A percentile compares a stretch with the other conserved stretches of the same genome.
Conservation (phyloP, 1,140 invertebrate species). For the Leucophenga varia region DNA sequence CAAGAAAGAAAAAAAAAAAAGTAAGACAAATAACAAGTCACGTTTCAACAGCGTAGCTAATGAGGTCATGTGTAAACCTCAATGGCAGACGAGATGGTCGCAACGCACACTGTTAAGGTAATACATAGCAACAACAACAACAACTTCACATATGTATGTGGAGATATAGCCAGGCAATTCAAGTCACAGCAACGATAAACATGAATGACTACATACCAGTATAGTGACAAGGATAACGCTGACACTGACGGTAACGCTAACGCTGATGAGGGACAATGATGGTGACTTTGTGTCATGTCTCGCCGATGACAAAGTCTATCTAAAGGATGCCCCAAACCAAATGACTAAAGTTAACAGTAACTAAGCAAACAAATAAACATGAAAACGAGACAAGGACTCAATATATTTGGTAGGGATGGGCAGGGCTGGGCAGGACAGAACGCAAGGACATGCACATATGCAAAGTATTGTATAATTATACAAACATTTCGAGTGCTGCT, state of each 20-base stretch:
- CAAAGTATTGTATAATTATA: conserved; percentile 33
- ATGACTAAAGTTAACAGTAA: conserved; percentile 54
- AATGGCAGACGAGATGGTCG: conserved; percentile 36
- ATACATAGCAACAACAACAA: conserved; percentile 7
- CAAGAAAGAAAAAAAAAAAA: no score
- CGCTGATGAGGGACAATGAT: conserved; percentile 10
- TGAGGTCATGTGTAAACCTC: conserved; percentile 52
- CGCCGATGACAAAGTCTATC: no score
- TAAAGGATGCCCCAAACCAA: conserved; percentile 51
- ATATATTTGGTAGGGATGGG: no score
- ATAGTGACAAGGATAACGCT: conserved; percentile 1
- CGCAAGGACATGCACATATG: conserved; percentile 41
- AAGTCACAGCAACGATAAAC: background rate
- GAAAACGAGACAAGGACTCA: conserved; percentile 24
- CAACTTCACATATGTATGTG: no score
- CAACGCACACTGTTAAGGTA: no score
- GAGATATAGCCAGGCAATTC: no score
- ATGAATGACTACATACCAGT: conserved; percentile 3
- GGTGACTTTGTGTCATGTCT: conserved; percentile 38
- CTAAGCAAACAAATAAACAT: conserved; percentile 53
- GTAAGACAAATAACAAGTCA: conserved; percentile 53
- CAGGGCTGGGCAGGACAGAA: background rate
- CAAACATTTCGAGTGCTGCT: background rate
- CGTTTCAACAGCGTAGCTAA: conserved; percentile 52
- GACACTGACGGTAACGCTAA: no score